Evolutionary conservation across 2,888 invertebrate genomes (phyloP), one percentile per base, ranked within the genome.

Genomic region (Synergus itoensis): DNA sequence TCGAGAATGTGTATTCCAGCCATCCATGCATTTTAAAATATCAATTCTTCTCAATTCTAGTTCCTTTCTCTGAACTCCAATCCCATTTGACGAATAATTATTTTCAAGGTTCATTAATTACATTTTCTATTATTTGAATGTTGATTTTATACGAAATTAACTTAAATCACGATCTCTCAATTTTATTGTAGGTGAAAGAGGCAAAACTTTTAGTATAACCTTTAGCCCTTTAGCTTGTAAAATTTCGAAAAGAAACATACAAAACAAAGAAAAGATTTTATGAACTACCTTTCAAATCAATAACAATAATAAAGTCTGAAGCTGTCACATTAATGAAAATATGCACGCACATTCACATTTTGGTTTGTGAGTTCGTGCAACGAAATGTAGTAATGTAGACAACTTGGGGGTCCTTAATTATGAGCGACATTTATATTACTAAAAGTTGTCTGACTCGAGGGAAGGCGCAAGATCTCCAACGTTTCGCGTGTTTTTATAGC

Each of bases 281-380:
- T 57, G 11, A 57, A 16, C 18, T 18, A 18, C 18, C 18, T 57
- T 57, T 28, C 62, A 28, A 62, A 62, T 62, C 14, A 28, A 12
- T 28, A 28, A 28, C 4, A 12, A 14, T 28, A 62, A 18, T 14
- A 43, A 65, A 64, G 18, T 18, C 18, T 65, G 9, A 18, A 18
- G n/a, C 11, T 41, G 65, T 41, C 67, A 67, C 45, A 7, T 67
- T 45, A 67, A 67, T 67, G 11, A 45, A 67, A 67, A 67, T 28
- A 14, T 45, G 45, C 45, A 67, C 45, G 67, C 67, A 67, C 43
- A 43, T 45, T 21, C 12, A 43, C 1, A 40, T 67, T 40, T 21
- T 5, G 36, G 36, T n/a, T 62, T 62, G 11, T 14, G 7, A 12
- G 21, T 21, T 69, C 45, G 18, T 48, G 69, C 65, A 43, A 65